phyloP scores from a whole-genome alignment of 2,888 invertebrate species.

The Chalcis sispes region DNA sequence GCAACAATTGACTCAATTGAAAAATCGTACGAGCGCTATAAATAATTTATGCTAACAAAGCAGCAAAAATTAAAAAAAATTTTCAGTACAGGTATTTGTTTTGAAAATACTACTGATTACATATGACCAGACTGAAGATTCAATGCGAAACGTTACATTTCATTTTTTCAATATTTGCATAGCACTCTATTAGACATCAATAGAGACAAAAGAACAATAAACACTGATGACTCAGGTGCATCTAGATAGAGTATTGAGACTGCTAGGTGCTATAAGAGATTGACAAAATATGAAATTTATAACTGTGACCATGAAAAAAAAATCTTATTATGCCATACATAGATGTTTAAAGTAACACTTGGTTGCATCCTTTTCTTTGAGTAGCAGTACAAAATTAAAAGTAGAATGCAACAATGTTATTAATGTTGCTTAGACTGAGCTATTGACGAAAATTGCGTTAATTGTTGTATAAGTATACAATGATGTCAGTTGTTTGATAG shows the following conservation, averaged over 20 bases:
- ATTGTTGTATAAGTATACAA: conserved; percentile 54
- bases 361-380: conserved; percentile 54
- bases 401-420: conserved; percentile 55
- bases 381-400: conserved; percentile 54
- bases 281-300: conserved; percentile 45
- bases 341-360: conserved; percentile 51
- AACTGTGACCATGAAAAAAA: conserved; percentile 45
- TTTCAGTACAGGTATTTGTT: conserved; percentile 45
- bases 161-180: conserved; percentile 47
- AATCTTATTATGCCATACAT: conserved; percentile 55
- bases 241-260: conserved; percentile 53
- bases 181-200: conserved; percentile 40
- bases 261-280: conserved; percentile 52
- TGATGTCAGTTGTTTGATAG: conserved; percentile 52
- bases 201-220: conserved; percentile 51
- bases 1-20: conserved; percentile 39
- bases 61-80: conserved; percentile 50
- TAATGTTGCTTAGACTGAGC: conserved; percentile 56
- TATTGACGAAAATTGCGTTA: conserved; percentile 55
- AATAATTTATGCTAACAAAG: conserved; percentile 45
- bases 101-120: conserved; percentile 36
- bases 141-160: conserved; percentile 46
- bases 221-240: conserved; percentile 42
- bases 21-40: conserved; percentile 30
- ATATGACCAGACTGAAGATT: conserved; percentile 47